These are phyloP conservation scores for Diorhabda sublineata DNA, from an alignment of 1,140 invertebrate species.

Conservation along the genomic window DNA sequence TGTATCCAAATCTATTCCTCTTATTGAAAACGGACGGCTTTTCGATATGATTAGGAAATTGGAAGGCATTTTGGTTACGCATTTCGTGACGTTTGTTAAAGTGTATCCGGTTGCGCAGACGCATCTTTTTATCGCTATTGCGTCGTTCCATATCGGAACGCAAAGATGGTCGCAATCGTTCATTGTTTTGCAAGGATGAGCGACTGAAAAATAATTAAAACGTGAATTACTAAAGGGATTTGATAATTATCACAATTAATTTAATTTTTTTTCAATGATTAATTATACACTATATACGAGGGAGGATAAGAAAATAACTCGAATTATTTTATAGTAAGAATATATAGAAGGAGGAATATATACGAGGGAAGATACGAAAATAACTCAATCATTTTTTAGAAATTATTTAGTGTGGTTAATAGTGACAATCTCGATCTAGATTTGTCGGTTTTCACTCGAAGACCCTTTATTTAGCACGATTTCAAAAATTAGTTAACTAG, in stretches of 20 bases:
- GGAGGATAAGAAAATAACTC: not conserved
- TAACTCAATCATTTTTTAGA: no score
- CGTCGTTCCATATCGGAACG: conserved; percentile 56
- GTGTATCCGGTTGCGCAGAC: conserved; percentile 66
- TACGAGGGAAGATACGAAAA: no score
- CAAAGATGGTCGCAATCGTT: conserved; percentile 77
- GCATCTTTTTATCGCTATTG: conserved; percentile 57
- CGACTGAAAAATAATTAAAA: conserved; percentile 45
- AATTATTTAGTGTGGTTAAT: no score
- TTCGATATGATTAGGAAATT: conserved; percentile 63
- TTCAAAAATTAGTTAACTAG: no score
- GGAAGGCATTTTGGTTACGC: conserved; percentile 37
- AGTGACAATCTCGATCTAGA: no score
- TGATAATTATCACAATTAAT: conserved; percentile 12
- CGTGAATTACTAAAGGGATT: conserved; percentile 6
- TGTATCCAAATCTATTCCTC: conserved; percentile 50
- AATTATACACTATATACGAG: not conserved
- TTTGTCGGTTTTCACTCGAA: no score
- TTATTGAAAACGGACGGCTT: conserved; percentile 60
- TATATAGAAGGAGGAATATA: no score
- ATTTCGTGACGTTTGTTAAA: conserved; percentile 50
- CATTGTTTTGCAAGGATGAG: conserved; percentile 65
- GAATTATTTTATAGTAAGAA: not conserved
- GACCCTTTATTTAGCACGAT: no score
- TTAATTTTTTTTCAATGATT: not conserved